phyloP scores from a whole-genome alignment of 2,888 invertebrate species.

The Dromius quadrimaculatus region DNA sequence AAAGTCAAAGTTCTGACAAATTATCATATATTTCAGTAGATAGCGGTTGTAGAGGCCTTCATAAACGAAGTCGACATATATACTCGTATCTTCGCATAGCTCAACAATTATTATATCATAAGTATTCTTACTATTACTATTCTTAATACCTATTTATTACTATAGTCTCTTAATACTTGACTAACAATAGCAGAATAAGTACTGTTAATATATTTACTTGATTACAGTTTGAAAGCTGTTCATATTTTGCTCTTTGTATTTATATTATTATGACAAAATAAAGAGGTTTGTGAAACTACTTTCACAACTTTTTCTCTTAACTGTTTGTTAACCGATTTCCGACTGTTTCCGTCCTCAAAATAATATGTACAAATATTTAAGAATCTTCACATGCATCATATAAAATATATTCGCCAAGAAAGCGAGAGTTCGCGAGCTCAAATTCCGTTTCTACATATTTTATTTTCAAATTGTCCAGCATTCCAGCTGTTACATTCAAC shows the following conservation, averaged over 20 bases:
- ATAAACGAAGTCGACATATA: conserved; percentile 41
- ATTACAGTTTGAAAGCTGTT: conserved; percentile 47
- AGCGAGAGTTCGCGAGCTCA: too few species aligned
- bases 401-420: too few species aligned
- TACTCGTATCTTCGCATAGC: conserved; percentile 47
- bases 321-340: too few species aligned
- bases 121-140: conserved; percentile 46
- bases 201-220: conserved; percentile 47
- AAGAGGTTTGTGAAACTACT: conserved; percentile 45
- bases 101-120: conserved; percentile 50
- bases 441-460: too few species aligned
- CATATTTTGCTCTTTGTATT: conserved; percentile 51
- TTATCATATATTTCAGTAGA: conserved; percentile 35
- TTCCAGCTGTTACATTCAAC: too few species aligned
- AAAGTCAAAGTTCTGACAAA: conserved; percentile 31
- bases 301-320: background rate
- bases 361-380: too few species aligned
- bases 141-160: conserved; percentile 30
- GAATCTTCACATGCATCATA: too few species aligned
- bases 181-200: conserved; percentile 42
- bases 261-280: conserved; percentile 49
- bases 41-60: conserved; percentile 42
- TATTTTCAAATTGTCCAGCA: too few species aligned
- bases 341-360: too few species aligned
- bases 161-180: conserved; percentile 26